Evolutionary conservation across 1,140 invertebrate species (phyloP).

Genomic region (Drosophila nasuta): DNA sequence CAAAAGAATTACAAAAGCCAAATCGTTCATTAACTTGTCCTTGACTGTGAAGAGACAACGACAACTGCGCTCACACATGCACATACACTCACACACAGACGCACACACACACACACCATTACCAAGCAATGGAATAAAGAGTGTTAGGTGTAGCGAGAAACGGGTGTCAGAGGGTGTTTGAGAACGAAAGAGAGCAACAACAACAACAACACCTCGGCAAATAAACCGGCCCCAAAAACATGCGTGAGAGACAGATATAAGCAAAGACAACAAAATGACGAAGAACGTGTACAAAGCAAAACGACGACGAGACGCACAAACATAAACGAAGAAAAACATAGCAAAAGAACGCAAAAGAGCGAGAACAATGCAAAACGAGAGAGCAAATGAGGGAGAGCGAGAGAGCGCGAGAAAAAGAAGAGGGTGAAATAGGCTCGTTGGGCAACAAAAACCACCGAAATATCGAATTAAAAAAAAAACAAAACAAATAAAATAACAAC

Average conservation of each 20-base stretch:
- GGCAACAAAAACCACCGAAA: slow-evolving; percentile 28
- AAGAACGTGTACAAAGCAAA: slow-evolving; percentile 58
- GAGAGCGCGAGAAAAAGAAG: neutral
- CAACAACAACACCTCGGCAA: neutral
- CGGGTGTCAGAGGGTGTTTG: slow-evolving; percentile 19
- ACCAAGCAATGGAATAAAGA: slow-evolving; percentile 22
- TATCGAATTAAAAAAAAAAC: neutral
- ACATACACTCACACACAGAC: slow-evolving; percentile 1
- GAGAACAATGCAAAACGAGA: slow-evolving; percentile 1
- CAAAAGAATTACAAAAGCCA: slow-evolving; percentile 53
- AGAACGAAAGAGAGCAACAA: slow-evolving; percentile 29
- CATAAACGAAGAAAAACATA: slow-evolving; percentile 42
- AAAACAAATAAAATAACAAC: slow-evolving; percentile 10
- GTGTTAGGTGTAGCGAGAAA: slow-evolving; percentile 1
- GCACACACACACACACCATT: slow-evolving; percentile 10
- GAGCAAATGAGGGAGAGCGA: neutral
- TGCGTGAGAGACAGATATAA: slow-evolving; percentile 61
- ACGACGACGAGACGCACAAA: slow-evolving; percentile 47
- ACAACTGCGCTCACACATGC: slow-evolving; percentile 28
- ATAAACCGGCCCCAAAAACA: slow-evolving; percentile 72
- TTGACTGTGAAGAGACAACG: slow-evolving; percentile 73
- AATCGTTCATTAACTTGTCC: slow-evolving; percentile 80
- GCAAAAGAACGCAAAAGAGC: slow-evolving; percentile 10
- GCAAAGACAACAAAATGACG: slow-evolving; percentile 38
- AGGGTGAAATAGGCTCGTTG: slow-evolving; percentile 48